Evolutionary conservation across 2,888 invertebrate genomes (phyloP), one percentile per base, ranked within the genome.

Genomic region (Troilus luridus): DNA sequence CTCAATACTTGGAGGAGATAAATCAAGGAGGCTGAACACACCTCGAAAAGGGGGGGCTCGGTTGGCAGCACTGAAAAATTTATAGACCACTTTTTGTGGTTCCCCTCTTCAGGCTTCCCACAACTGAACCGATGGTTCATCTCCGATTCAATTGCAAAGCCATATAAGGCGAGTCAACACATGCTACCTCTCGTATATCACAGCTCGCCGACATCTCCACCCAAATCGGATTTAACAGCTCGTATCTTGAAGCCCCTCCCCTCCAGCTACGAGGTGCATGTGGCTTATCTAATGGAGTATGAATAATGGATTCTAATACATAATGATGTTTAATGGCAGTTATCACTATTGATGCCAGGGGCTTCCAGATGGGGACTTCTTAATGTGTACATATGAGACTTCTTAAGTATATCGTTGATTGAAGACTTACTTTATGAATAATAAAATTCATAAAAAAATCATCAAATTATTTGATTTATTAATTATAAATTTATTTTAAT

Each of bases 61-160:
- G 64, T 64, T 64, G 64, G 24, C 64, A 64, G 64, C 64, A n/a
- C 24, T 64, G 64, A 64, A 64, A 64, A 64, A 64, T n/a, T 64
- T 64, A 64, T 64, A 64, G 64, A 64, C n/a, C 64, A 64, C 64
- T 64, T 64, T 64, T 64, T 64, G n/a, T 64, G n/a, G n/a, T n/a
- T n/a, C 64, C 14, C 64, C 62, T 21, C 14, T 14, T 59, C 59
- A 10, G 14, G 12, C 59, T 14, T 10, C n/a, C 11, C 64, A n/a
- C 64, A n/a, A 24, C 64, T 64, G 11, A 64, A 64, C 64, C 64
- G 24, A 64, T 64, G 64, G 64, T 64, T 64, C 64, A 64, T 64
- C 64, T 64, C 64, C 64, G 64, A 64, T 64, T 64, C 64, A 64
- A 64, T 64, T 64, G 64, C 64, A 24, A 64, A 64, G n/a, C n/a